Evolutionary conservation across 2,888 invertebrate species (phyloP), one percentile per base, ranked within the genome.

Genomic region (Steinernema scapterisci): DNA sequence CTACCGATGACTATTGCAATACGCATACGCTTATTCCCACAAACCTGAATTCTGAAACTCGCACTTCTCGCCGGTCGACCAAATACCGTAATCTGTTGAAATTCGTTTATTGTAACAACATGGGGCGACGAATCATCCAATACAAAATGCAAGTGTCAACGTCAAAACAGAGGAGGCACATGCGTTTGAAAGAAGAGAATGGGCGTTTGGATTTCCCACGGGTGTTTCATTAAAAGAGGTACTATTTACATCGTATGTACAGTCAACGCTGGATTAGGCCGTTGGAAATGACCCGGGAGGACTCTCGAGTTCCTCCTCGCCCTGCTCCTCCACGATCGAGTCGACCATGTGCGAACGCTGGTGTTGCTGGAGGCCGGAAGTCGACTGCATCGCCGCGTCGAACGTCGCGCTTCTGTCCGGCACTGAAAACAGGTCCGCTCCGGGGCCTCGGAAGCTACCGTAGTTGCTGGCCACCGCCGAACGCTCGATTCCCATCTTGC

Each of bases 401-500:
- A 27, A 63, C 63, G 31, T 27, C 31, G 63, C 51, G 51, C 56
- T 56, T 21, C 72, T 7, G 25, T 73, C 73, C 1, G 77, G 77
- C 16, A 77, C 77, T 31, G 63, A 75, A 43, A 77, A 77, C 16
- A 77, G 52, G 46, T 73, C 73, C 23, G 48, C 43, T 19, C 48
- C 73, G 19, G 75, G 54, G 25, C 71, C 54, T 7, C 73, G 43
- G 54, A 43, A 73, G 56, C 73, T 48, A 76, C 52, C 51, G 71
- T 76, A 54, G 75, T 70, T 72, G 73, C 74, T 70, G 72, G 74
- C n/a, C 44, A 56, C n/a, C 71, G 72, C 48, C 72, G 74, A 23
- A 51, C 74, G 73, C 63, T 46, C 43, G 63, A 71, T 13, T 71
- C 48, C 46, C 27, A 54, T n/a, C 44, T 48, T 23, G 27, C 21